Base-by-base conservation (phyloP, 2,113 vertebrate genomes). In the Pseudorectes ferrugineus region DNA sequence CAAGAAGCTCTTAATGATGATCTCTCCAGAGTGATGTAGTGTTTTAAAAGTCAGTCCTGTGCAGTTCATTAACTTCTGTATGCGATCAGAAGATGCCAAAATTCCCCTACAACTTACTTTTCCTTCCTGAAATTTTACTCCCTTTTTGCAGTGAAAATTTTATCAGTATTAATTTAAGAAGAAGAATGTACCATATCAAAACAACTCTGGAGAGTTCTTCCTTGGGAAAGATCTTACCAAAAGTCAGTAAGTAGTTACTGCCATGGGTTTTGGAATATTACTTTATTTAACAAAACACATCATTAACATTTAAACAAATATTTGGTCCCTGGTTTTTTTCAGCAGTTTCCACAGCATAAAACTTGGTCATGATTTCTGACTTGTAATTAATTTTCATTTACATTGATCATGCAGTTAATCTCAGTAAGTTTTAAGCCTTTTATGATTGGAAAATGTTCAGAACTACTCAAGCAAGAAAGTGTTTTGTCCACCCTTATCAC, bases 331-430 rank as follows among this genome's bases (percentile, higher is more conserved):
- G 2, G 0, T n/a, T 80, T 49, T 46, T 93, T 80, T 43, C 19
- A 72, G 9, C 29, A 51, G 10, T 80, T 84, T 91, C 16, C 24
- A 28, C 24, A 81, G 48, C 42, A 74, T 73, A 58, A 86, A 82
- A 48, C 23, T 70, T 88, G 33, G 5, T 83, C 22, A 15, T 66
- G 28, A 83, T 86, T 88, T 84, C 54, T 74, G 43, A 73, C 43
- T 80, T 94, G 43, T 55, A 90, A 92, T 76, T 86, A 94, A 74
- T 77, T 67, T 79, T 88, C 54, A 54, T 88, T 88, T 85, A 23
- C 51, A 51, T 14, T 90, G 58, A 73, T 93, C 15, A 54, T 62
- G n/a, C 17, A 74, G 42, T 89, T 80, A 83, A 86, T 62, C 18
- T 10, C 29, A 46, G 21, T 54, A 88, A 88, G 2, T 79, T 86